Evolutionary conservation across 1,140 invertebrate species (phyloP), one percentile per base, ranked within the genome.

Genomic region (Anadara kagoshimensis): DNA sequence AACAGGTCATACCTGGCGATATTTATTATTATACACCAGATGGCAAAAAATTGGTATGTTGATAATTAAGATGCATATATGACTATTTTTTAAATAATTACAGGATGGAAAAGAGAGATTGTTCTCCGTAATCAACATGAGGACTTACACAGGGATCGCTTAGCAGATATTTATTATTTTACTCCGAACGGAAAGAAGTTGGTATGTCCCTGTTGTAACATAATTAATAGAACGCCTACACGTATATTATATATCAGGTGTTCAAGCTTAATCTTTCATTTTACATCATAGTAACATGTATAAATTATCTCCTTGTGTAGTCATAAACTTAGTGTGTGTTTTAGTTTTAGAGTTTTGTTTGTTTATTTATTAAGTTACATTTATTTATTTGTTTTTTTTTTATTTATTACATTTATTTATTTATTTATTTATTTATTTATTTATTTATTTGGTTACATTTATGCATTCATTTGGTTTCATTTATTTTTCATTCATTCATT

Each of bases 11-110:
- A 36, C 76, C 75, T 22, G 75, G 73, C 7, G 84, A 86, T 79
- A 76, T 82, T 20, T 86, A 86, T 62, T 86, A 86, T 57, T 79
- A 79, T 56, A 80, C 81, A 18, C 84, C 84, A 24, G 69, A 78
- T 41, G 78, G 78, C 58, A 79, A 26, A 51, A 85, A 85, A 72
- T 64, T 85, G 68, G 84, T 85, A 74, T 76, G 69, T 65, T 12
- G 62, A 29, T 67, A 72, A 47, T 77, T 65, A 41, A 43, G 29
- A 36, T 36, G 29, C 7, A n/a, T n/a, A n/a, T 36, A 3, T 36
- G 29, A 16, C 20, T 4, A 24, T 36, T 67, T 71, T 44, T n/a
- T 16, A 29, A 51, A 49, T 65, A 2, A 43, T 59, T 67, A 20
- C 18, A 36, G 12, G 63, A 16, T n/a, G 12, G n/a, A n/a, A 47